Conservation (phyloP, 1,140 invertebrate genomes). For the Drusus annulatus region DNA sequence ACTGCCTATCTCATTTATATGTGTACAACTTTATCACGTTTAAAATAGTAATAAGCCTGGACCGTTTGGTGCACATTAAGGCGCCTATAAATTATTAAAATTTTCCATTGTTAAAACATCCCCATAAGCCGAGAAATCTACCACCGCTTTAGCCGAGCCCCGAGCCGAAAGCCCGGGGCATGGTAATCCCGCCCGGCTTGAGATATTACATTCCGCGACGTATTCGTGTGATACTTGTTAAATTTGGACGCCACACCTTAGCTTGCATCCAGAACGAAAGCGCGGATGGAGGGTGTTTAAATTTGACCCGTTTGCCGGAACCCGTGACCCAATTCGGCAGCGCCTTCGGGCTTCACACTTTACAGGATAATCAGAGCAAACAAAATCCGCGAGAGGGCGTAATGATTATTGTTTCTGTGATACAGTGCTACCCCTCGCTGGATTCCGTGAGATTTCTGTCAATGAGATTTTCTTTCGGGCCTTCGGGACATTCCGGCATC, state of each 20-base stretch:
- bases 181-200: constrained; percentile 28
- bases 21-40: constrained; percentile 38
- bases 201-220: constrained; percentile 33
- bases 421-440: constrained; percentile 6
- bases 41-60: constrained; percentile 40
- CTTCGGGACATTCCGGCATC: not conserved
- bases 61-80: constrained; percentile 24
- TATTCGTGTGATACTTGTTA: constrained; percentile 34
- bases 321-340: constrained; percentile 30
- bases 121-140: constrained; percentile 31
- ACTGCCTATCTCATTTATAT: constrained; percentile 35
- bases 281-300: constrained; percentile 13
- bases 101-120: constrained; percentile 50
- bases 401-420: constrained; percentile 54
- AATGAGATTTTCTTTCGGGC: constrained; percentile 17
- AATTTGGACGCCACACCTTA: constrained; percentile 19
- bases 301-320: constrained; percentile 19
- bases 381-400: constrained; percentile 53
- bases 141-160: constrained; percentile 35
- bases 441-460: constrained; percentile 31
- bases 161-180: not conserved
- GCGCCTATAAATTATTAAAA: constrained; percentile 48
- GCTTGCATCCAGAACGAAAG: constrained; percentile 24
- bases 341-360: constrained; percentile 29
- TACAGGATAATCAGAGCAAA: constrained; percentile 50